These are phyloP conservation scores for Xyrauchen texanus DNA, from an alignment of 2,113 vertebrate genomes.

Conservation along the genomic window DNA sequence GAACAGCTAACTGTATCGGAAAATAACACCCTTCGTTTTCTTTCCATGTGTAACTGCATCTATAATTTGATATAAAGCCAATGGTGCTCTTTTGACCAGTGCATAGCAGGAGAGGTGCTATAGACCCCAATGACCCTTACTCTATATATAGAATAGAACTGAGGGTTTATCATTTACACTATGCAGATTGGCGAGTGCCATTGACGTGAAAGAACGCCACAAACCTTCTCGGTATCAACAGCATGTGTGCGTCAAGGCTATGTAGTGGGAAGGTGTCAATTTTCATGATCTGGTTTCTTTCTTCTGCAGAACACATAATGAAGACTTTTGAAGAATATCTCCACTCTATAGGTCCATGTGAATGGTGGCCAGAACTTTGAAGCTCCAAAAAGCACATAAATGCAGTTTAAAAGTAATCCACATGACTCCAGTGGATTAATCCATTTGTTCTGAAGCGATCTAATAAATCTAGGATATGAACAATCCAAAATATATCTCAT, in stretches of 20 bases:
- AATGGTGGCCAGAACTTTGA: too few species aligned
- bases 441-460: too few species aligned
- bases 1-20: neutral
- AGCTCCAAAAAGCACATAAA: too few species aligned
- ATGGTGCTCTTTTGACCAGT: neutral
- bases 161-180: constrained; percentile 45
- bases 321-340: too few species aligned
- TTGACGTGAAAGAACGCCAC: constrained; percentile 41
- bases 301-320: neutral
- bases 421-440: too few species aligned
- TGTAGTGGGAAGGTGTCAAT: constrained; percentile 9
- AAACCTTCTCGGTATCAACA: constrained; percentile 37
- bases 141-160: constrained; percentile 49
- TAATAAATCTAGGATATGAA: too few species aligned
- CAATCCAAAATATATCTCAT: too few species aligned
- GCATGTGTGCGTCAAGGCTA: constrained; percentile 5
- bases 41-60: neutral
- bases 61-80: constrained; percentile 20
- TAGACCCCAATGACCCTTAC: neutral
- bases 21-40: neutral
- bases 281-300: constrained; percentile 23
- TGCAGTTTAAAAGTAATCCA: too few species aligned
- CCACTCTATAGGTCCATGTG: too few species aligned
- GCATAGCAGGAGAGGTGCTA: constrained; percentile 15
- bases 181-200: constrained; percentile 32